These are phyloP conservation scores for Thamnaconus septentrionalis DNA, from an alignment of 2,113 vertebrate species.

Conservation along the genomic window DNA sequence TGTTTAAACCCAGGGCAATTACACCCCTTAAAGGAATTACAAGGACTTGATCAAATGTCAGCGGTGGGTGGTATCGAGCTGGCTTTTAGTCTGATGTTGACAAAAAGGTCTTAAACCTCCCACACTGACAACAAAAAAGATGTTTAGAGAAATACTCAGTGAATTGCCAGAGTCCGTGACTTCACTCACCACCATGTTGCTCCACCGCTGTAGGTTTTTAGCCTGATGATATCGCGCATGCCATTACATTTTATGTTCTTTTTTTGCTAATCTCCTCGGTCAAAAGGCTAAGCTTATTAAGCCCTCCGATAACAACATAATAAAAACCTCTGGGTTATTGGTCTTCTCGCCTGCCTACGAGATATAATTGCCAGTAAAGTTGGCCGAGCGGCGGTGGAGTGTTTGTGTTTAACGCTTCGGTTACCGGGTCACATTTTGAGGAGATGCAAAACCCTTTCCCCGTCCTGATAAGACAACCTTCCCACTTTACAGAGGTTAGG, in stretches of 20 bases:
- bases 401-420: slow-evolving; percentile 5
- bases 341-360: slow-evolving; percentile 12
- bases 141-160: too few species aligned
- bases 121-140: too few species aligned
- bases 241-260: slow-evolving; percentile 19
- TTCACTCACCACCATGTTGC: not conserved
- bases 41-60: slow-evolving; percentile 8
- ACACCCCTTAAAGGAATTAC: slow-evolving; percentile 16
- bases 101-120: too few species aligned
- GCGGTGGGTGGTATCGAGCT: slow-evolving; percentile 12
- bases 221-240: slow-evolving; percentile 31
- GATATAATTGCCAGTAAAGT: slow-evolving; percentile 28
- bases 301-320: slow-evolving; percentile 45
- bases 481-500: too few species aligned
- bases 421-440: too few species aligned
- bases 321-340: slow-evolving; percentile 32
- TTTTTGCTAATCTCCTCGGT: slow-evolving; percentile 44
- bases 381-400: slow-evolving; percentile 17
- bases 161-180: too few species aligned
- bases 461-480: not conserved
- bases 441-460: too few species aligned
- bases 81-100: not conserved
- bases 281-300: slow-evolving; percentile 44
- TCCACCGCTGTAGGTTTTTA: slow-evolving; percentile 9
- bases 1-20: slow-evolving; percentile 5